Percentiles rank a stretch among this genome's conserved stretches.
These are phyloP conservation scores for Sesamia inferens DNA, from an alignment of 2,888 invertebrate species.

Conservation along the genomic window DNA sequence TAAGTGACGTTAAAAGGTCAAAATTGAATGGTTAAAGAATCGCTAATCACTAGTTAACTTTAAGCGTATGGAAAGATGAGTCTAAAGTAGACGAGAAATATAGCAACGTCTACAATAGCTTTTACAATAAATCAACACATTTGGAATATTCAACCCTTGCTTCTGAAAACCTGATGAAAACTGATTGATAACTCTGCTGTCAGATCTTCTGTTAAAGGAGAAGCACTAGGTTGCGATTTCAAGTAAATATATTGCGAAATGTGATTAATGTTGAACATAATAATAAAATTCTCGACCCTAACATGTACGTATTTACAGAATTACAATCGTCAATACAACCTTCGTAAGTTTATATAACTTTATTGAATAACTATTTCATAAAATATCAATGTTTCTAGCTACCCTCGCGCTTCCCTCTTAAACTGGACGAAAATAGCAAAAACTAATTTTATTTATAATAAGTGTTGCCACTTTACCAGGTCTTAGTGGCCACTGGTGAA, in stretches of 20 bases:
- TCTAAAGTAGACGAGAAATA: too few species aligned
- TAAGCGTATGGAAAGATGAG: too few species aligned
- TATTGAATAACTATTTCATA: neutral
- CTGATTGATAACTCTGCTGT: conserved; percentile 1
- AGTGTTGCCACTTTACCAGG: neutral
- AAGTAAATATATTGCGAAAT: too few species aligned
- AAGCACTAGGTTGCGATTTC: neutral
- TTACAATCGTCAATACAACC: neutral
- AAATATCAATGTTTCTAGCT: neutral
- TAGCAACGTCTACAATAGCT: neutral
- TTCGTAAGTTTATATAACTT: neutral
- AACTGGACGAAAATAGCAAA: neutral
- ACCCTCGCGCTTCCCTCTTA: neutral
- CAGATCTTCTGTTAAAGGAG: neutral
- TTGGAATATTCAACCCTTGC: neutral
- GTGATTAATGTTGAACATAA: neutral
- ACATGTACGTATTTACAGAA: neutral
- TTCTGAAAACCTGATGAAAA: neutral
- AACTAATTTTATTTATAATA: neutral
- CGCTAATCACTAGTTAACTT: too few species aligned
- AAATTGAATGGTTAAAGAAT: too few species aligned
- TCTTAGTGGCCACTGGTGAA: neutral
- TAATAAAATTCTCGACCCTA: neutral
- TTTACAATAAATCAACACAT: neutral
- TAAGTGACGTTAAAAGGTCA: too few species aligned